Evolutionary conservation across 2,888 invertebrate genomes (phyloP).

Genomic region (Saturnia pavonia): DNA sequence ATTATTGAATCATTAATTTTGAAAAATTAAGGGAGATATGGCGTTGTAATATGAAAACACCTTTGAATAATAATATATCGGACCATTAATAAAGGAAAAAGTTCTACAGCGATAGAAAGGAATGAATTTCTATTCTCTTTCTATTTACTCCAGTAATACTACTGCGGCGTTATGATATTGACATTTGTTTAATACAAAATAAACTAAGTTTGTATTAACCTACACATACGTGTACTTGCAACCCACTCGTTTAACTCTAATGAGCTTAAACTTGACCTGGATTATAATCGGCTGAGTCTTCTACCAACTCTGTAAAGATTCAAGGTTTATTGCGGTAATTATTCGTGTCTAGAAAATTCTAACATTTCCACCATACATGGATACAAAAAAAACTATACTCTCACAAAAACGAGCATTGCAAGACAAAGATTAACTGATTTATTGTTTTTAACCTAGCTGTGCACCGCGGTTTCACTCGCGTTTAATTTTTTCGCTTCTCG

Average conservation of each 20-base stretch:
- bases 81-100: too few relatives aligned
- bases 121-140: background rate
- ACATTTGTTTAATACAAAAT: background rate
- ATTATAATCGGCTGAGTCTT: conserved; percentile 12
- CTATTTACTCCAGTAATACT: background rate
- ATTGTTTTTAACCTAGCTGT: too few relatives aligned
- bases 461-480: too few relatives aligned
- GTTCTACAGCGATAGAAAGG: background rate
- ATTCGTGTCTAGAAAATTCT: background rate
- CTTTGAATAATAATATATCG: too few relatives aligned
- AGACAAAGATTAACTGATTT: background rate
- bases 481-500: too few relatives aligned
- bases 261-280: conserved; percentile 10
- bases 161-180: background rate
- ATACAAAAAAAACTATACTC: background rate
- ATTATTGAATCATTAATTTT: too few relatives aligned
- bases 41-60: too few relatives aligned
- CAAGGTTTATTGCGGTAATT: background rate
- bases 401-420: background rate
- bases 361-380: background rate
- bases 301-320: background rate
- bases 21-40: too few relatives aligned
- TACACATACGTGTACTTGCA: background rate
- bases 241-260: background rate
- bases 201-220: conserved; percentile 7